A percentile compares a stretch with the other conserved stretches of the same genome.
Conservation (phyloP, 2,113 vertebrate species). For the Tenebrosternarchus preto region DNA sequence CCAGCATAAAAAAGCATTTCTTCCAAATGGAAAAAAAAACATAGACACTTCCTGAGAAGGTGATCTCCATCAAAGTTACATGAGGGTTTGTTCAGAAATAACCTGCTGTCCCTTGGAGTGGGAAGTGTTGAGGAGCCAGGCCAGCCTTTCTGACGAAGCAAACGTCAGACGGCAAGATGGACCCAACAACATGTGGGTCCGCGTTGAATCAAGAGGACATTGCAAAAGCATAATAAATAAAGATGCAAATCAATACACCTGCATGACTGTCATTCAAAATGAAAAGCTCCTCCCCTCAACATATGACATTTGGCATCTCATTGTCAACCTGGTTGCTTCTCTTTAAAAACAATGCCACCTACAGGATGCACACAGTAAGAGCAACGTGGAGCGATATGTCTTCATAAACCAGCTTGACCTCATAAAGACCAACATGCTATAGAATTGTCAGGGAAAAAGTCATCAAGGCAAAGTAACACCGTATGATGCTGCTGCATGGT, state of each 20-base stretch:
- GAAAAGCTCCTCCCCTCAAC: too few species aligned
- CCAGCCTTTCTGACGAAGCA: neutral
- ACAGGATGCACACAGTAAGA: neutral
- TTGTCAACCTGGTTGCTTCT: neutral
- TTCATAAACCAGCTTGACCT: too few species aligned
- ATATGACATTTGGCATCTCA: neutral
- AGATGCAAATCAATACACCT: too few species aligned
- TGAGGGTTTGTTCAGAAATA: constrained; percentile 71
- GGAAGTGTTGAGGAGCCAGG: neutral
- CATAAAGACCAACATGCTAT: too few species aligned
- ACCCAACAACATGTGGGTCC: too few species aligned
- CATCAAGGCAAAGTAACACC: constrained; percentile 9
- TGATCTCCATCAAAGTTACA: constrained; percentile 73
- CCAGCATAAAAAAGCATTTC: constrained; percentile 46
- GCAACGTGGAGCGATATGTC: neutral
- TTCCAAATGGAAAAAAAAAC: constrained; percentile 51
- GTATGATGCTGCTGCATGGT: constrained; percentile 33
- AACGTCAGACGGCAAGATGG: too few species aligned
- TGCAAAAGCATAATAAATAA: too few species aligned
- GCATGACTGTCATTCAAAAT: too few species aligned
- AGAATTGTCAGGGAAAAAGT: constrained; percentile 17
- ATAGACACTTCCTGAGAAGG: constrained; percentile 51
- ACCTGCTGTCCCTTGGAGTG: constrained; percentile 58
- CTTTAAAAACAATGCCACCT: neutral
- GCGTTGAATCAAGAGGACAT: too few species aligned